A percentile compares a stretch with the other conserved stretches of the same genome.
These are phyloP conservation scores for Hydroisotoma schaefferi DNA, from an alignment of 2,888 invertebrate species.

Conservation along the genomic window DNA sequence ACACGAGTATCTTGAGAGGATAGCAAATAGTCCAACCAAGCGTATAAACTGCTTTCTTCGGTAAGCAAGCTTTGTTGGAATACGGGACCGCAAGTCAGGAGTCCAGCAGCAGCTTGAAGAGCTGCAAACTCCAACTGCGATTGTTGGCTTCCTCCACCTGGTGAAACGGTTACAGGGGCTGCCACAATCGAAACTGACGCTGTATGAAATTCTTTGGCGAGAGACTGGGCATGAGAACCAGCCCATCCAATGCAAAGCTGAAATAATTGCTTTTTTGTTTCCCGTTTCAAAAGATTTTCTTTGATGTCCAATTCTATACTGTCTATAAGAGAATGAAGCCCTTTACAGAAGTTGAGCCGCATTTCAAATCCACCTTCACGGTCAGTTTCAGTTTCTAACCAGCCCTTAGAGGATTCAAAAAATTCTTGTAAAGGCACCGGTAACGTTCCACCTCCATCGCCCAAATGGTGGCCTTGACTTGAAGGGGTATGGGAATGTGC, in stretches of 20 bases:
- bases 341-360: slow-evolving; percentile 41
- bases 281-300: slow-evolving; percentile 75
- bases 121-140: slow-evolving; percentile 57
- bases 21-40: slow-evolving; percentile 88
- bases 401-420: slow-evolving; percentile 44
- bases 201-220: slow-evolving; percentile 29
- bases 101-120: slow-evolving; percentile 86
- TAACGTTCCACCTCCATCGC: slow-evolving; percentile 29
- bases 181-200: slow-evolving; percentile 20
- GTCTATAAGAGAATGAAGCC: slow-evolving; percentile 36
- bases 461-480: slow-evolving; percentile 36
- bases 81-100: slow-evolving; percentile 92
- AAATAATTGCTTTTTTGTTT: slow-evolving; percentile 81
- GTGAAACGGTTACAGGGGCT: slow-evolving; percentile 19
- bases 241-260: slow-evolving; percentile 92
- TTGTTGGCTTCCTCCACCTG: slow-evolving; percentile 43
- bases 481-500: slow-evolving; percentile 33
- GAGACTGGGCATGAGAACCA: slow-evolving; percentile 73
- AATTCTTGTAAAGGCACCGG: slow-evolving; percentile 44
- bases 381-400: slow-evolving; percentile 46
- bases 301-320: slow-evolving; percentile 45
- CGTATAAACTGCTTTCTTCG: slow-evolving; percentile 88
- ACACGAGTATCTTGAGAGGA: slow-evolving; percentile 66
- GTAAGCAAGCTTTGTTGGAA: slow-evolving; percentile 79
- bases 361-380: slow-evolving; percentile 47